phyloP scores from a whole-genome alignment of 2,888 invertebrate genomes.

The Digitonthophagus gazella region DNA sequence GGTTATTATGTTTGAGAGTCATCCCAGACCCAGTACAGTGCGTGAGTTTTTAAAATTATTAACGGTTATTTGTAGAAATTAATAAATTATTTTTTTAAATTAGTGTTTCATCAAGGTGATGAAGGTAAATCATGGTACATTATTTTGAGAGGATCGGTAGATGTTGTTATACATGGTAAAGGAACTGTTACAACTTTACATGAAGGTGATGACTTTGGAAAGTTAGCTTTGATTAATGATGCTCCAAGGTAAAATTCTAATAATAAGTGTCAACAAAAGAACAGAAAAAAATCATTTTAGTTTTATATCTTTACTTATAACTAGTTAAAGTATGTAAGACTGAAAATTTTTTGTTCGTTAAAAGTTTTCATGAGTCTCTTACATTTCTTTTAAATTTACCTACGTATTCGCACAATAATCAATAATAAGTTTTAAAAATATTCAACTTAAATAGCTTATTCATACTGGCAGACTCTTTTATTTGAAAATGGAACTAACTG shows the following conservation, averaged over 20 bases:
- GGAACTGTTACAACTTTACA: constrained; percentile 78
- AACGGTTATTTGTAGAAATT: background rate
- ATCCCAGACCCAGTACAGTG: constrained; percentile 72
- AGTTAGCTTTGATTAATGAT: constrained; percentile 81
- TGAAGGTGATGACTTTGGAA: constrained; percentile 86
- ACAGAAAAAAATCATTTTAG: no score
- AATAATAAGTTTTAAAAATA: no score
- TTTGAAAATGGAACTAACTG: no score
- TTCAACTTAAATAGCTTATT: no score
- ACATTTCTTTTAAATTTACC: no score
- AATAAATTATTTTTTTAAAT: constrained; percentile 32
- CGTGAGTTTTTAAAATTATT: constrained; percentile 69
- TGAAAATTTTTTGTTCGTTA: no score
- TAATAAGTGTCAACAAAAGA: no score
- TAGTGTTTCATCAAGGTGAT: constrained; percentile 83
- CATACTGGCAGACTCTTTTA: no score
- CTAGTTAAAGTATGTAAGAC: no score
- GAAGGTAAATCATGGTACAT: constrained; percentile 85
- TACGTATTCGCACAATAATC: no score
- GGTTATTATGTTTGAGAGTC: constrained; percentile 77
- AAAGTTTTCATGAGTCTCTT: no score
- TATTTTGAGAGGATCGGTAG: constrained; percentile 77
- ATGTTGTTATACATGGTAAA: constrained; percentile 82
- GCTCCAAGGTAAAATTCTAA: constrained; percentile 78
- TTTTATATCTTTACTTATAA: no score